Evolutionary conservation across 2,888 invertebrate species (phyloP), one percentile per base, ranked within the genome.

Genomic region (Abscondita cerata): DNA sequence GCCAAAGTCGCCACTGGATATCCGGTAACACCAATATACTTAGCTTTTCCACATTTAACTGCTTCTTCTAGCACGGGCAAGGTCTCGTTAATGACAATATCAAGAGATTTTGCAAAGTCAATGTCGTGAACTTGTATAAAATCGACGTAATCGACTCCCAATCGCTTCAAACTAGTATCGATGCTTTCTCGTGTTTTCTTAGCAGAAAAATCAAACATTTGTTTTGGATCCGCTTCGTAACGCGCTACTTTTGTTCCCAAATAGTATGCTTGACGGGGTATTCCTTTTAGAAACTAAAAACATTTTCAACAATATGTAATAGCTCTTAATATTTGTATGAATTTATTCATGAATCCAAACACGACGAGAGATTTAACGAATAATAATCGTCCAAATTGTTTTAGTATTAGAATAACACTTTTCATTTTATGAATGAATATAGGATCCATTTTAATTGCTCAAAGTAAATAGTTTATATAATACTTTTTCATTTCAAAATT

Each of bases 201-300:
- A 0, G 85, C 82, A 0, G 92, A 87, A 79, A 95, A 97, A 78
- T 98, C 93, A 76, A 97, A 96, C 91, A 93, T 93, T 50, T 85
- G 82, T 19, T 85, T 83, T 1, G 84, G 84, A 56, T 88, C 84
- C 52, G 82, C 80, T 61, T 90, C 89, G 75, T 96, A 97, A 19
- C 96, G 87, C 3, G 94, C 94, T 3, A 93, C 91, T 85, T 98
- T 98, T 20, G 96, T 96, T n/a, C 89, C 94, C 48, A 98, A 85
- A 75, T 92, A 95, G 79, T 90, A 98, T 0, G 93, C 85, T 62
- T 89, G 77, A 34, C 98, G 83, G 0, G 96, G 96, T 55, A 97
- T 83, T 52, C 83, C 86, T 51, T 68, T 46, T 36, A 70, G 48
- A 65, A 68, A 69, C 70, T 70, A 38, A 9, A 59, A 56, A 60